Evolutionary conservation across 2,113 vertebrate genomes (phyloP).

Genomic region (Solea solea): DNA sequence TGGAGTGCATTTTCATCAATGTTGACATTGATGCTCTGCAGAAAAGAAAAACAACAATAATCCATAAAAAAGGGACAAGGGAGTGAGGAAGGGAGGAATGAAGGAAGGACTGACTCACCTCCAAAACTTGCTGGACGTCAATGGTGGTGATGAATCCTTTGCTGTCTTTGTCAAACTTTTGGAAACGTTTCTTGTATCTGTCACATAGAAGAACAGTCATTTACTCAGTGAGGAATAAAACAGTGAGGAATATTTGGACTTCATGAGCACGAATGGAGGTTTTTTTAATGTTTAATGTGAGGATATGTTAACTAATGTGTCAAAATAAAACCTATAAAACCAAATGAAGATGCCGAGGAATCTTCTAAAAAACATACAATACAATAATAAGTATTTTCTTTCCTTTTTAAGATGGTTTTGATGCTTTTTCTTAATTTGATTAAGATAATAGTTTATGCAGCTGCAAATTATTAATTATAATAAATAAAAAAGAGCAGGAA

Average conservation of each 20-base stretch:
- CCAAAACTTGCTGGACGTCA: constrained; percentile 92
- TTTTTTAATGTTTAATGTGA: too few relatives aligned
- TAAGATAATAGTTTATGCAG: too few relatives aligned
- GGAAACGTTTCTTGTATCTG: constrained; percentile 96
- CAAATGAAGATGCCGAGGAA: too few relatives aligned
- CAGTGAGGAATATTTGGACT: neutral
- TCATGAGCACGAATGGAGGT: neutral
- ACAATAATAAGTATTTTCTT: too few relatives aligned
- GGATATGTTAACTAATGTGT: too few relatives aligned
- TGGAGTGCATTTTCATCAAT: constrained; percentile 93
- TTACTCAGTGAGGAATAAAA: neutral
- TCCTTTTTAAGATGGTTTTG: too few relatives aligned
- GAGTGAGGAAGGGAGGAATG: neutral
- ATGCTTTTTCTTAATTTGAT: too few relatives aligned
- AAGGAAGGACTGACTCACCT: constrained; percentile 78
- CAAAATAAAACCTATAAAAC: too few relatives aligned
- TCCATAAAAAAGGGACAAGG: neutral
- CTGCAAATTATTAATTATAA: too few relatives aligned
- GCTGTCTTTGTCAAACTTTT: constrained; percentile 93
- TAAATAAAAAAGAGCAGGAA: too few relatives aligned
- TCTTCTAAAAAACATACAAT: too few relatives aligned
- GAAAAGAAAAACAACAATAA: constrained; percentile 31
- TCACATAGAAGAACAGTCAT: neutral
- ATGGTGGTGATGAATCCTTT: constrained; percentile 97
- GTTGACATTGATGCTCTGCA: constrained; percentile 89